phyloP scores from a whole-genome alignment of 1,140 invertebrate genomes.

The Pseudomyrmex flavicornis region DNA sequence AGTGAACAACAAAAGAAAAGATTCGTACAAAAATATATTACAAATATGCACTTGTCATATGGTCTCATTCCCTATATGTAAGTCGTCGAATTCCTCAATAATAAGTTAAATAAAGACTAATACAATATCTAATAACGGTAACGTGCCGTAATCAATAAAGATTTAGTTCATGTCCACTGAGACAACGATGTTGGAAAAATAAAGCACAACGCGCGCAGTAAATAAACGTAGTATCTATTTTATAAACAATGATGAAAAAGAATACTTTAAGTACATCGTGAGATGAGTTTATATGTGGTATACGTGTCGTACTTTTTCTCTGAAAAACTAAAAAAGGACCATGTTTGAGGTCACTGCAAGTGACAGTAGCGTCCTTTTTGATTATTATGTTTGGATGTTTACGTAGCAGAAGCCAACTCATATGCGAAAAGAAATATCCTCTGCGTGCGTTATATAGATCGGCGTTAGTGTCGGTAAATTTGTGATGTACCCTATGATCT shows the following conservation, averaged over 20 bases:
- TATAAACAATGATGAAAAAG: no score
- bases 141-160: constrained; percentile 84
- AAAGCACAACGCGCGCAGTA: constrained; percentile 87
- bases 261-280: background rate
- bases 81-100: constrained; percentile 92
- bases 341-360: constrained; percentile 90
- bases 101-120: constrained; percentile 89
- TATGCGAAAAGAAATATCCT: constrained; percentile 97
- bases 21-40: no score
- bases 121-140: constrained; percentile 87
- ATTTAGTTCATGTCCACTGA: constrained; percentile 88
- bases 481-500: no score
- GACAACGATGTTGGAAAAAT: constrained; percentile 90
- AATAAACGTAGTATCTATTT: constrained; percentile 85
- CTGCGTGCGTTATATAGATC: no score
- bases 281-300: no score
- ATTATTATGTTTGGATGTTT: constrained; percentile 92
- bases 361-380: constrained; percentile 88
- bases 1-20: no score
- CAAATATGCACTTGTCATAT: constrained; percentile 87
- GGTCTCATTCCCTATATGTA: constrained; percentile 91
- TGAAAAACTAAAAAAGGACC: constrained; percentile 92
- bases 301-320: constrained; percentile 85
- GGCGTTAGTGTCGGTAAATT: no score
- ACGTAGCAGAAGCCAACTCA: constrained; percentile 94